Percentiles rank a stretch among this genome's conserved stretches.
Evolutionary conservation across 64 coral and sea anemone species (phyloP).

Genomic region (Porites lutea): DNA sequence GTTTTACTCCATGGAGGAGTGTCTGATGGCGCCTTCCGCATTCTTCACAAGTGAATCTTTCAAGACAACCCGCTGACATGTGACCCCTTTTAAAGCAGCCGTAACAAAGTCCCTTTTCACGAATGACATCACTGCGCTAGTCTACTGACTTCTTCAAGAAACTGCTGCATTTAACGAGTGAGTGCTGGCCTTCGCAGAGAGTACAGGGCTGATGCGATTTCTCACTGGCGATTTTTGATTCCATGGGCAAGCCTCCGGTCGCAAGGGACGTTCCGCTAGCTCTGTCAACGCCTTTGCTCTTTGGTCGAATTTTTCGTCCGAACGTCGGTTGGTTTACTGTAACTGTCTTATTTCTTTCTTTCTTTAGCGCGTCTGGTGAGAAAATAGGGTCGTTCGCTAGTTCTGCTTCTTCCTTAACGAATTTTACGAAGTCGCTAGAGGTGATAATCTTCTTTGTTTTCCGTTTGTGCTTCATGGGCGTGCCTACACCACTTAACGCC

Average conservation of each 20-base stretch:
- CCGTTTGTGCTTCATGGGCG: conserved; percentile 26
- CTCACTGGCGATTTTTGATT: background rate
- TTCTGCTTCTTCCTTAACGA: background rate
- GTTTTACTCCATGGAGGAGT: too few species aligned
- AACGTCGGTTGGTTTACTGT: background rate
- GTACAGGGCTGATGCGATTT: background rate
- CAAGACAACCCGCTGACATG: too few species aligned
- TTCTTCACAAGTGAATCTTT: too few species aligned
- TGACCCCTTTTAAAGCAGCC: too few species aligned
- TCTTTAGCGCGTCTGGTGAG: background rate
- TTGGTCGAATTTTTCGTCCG: background rate
- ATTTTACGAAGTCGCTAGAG: background rate
- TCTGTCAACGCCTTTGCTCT: background rate
- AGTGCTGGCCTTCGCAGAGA: too few species aligned
- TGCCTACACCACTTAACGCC: conserved; percentile 60
- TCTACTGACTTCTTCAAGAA: too few species aligned
- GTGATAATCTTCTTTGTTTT: background rate
- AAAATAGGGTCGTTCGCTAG: background rate
- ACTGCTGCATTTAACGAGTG: too few species aligned
- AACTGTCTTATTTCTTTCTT: too few species aligned
- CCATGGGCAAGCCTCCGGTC: background rate
- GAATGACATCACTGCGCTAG: too few species aligned
- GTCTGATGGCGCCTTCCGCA: too few species aligned
- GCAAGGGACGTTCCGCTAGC: background rate
- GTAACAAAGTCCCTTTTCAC: too few species aligned